Evolutionary conservation across 2,888 invertebrate genomes (phyloP), one percentile per base, ranked within the genome.

Genomic region (Onchidella celtica): DNA sequence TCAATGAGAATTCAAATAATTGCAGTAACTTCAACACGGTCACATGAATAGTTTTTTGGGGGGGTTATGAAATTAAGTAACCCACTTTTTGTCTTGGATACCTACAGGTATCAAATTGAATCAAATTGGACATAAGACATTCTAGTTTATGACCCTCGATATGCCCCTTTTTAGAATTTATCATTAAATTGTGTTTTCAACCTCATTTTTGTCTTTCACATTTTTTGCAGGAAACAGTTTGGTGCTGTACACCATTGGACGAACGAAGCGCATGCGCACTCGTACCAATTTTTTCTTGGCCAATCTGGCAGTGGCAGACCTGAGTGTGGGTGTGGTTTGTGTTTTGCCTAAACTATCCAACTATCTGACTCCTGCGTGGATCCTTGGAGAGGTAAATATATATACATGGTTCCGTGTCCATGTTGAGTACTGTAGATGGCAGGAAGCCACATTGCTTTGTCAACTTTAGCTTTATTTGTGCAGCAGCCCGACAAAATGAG

Each of bases 251-350:
- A 97, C 97, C 83, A 97, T 98, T 83, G 96, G 96, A 6, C 93
- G 96, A 84, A 97, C 97, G 83, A 95, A 97, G 81, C 95, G 97
- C 73, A 95, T 97, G 90, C 95, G 97, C 80, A 97, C 97, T 57
- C 96, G 97, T 86, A 98, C 97, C 68, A 98, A 98, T 93, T 97
- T 97, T 93, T 97, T 97, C 93, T 94, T 98, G 91, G 97, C 97
- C 27, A 97, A 98, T 93, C 94, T 98, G 87, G 97, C 97, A 0
- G 95, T 97, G 79, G 97, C 97, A 3, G 97, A 98, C 93, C 95
- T 98, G 87, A 97, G 97, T 90, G 97, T 97, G 24, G 97, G 97
- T 11, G 95, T 97, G 78, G 97, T 98, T 93, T 98, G 97, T 93
- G 97, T 97, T 80, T 96, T 97, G 93, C 97, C 97, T 92, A 97